Evolutionary conservation across 2,797 vertebrate genomes (phyloP).

Genomic region (Chelidonichthys spinosus): DNA sequence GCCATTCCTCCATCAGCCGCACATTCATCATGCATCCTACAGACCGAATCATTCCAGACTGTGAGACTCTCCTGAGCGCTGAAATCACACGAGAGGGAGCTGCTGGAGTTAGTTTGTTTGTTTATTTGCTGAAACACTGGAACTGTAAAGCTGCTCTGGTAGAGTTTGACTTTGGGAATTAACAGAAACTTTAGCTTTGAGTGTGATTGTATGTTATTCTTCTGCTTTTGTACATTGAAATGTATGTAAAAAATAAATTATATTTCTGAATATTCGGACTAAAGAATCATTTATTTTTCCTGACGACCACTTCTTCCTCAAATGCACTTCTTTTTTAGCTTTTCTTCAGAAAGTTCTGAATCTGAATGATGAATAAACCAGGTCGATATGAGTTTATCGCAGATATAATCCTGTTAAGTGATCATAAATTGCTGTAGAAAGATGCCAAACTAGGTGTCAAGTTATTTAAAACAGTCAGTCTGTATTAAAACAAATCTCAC

Average conservation of each 20-base stretch:
- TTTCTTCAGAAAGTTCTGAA: neutral
- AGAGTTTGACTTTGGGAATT: neutral
- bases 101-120: neutral
- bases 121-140: neutral
- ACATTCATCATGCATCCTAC: conserved; percentile 11
- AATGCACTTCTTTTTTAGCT: neutral
- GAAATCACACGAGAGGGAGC: neutral
- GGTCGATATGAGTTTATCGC: neutral
- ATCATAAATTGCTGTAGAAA: neutral
- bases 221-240: conserved; percentile 59
- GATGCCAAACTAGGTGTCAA: neutral
- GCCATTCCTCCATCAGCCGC: conserved; percentile 33
- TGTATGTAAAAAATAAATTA: conserved; percentile 59
- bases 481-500: neutral
- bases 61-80: conserved; percentile 35
- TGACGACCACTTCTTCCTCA: neutral
- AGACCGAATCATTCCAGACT: conserved; percentile 70
- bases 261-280: conserved; percentile 45
- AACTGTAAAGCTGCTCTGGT: conserved; percentile 11
- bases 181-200: conserved; percentile 15
- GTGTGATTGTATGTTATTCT: conserved; percentile 27
- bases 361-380: neutral
- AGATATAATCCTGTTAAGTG: too few species aligned
- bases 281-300: neutral
- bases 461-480: neutral